phyloP scores from a whole-genome alignment of 2,797 vertebrate genomes.

The Xerus rutilus region DNA sequence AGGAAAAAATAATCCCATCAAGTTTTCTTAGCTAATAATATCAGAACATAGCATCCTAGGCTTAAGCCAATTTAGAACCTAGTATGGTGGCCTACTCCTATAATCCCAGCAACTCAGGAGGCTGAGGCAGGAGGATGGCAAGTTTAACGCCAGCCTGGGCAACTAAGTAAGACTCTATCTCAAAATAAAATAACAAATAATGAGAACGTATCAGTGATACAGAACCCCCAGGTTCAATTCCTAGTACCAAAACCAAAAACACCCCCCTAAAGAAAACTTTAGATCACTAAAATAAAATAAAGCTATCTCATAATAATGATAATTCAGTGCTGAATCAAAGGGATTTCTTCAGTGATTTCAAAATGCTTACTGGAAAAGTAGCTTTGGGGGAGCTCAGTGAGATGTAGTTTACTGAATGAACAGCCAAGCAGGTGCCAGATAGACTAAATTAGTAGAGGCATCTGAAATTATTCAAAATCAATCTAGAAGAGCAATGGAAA shows the following conservation, averaged over 20 bases:
- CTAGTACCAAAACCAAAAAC: too few relatives aligned
- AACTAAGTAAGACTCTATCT: too few relatives aligned
- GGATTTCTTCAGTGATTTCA: background rate
- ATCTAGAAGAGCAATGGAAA: constrained; percentile 2
- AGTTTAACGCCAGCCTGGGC: too few relatives aligned
- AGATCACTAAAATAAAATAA: background rate
- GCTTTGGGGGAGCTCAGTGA: background rate
- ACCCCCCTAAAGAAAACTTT: background rate
- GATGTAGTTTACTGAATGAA: background rate
- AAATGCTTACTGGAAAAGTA: background rate
- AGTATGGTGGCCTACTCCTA: too few relatives aligned
- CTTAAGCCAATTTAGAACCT: background rate
- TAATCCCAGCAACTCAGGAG: too few relatives aligned
- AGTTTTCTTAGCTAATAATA: background rate
- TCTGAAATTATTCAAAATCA: constrained; percentile 19
- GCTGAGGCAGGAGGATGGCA: too few relatives aligned
- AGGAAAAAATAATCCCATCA: background rate
- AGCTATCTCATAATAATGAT: background rate
- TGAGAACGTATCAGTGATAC: too few relatives aligned
- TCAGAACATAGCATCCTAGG: background rate
- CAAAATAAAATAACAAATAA: too few relatives aligned
- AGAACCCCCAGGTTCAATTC: too few relatives aligned
- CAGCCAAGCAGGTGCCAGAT: background rate
- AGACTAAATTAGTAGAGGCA: background rate
- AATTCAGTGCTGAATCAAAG: background rate